Evolutionary conservation across 53 echinoderm and acorn worm species (phyloP).

Genomic region (Holothuria scabra): DNA sequence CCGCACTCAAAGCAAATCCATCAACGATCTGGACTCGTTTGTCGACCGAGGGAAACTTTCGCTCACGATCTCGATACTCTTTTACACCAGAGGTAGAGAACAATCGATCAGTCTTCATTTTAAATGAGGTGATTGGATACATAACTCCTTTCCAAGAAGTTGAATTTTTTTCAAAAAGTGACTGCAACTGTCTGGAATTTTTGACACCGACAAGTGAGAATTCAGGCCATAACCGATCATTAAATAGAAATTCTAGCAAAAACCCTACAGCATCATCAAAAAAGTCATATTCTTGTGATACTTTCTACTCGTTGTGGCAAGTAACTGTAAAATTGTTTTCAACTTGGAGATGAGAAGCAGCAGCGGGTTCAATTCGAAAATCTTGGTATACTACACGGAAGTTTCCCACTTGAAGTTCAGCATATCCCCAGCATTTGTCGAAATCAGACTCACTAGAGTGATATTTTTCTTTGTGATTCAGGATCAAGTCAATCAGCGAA

Average conservation of each 20-base stretch:
- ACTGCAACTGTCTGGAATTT: neutral
- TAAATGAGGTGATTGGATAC: constrained; percentile 4
- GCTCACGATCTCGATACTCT: neutral
- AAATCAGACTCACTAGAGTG: neutral
- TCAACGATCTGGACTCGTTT: neutral
- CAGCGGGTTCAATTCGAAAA: neutral
- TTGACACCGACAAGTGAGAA: neutral
- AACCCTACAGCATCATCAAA: neutral
- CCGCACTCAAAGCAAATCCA: neutral
- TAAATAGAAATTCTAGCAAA: neutral
- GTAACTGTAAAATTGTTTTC: too few species aligned
- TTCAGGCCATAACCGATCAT: neutral
- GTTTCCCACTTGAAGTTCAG: neutral
- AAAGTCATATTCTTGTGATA: neutral
- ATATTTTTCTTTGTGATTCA: neutral
- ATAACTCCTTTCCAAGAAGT: constrained; percentile 2
- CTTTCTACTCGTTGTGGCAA: constrained; percentile 18
- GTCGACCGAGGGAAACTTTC: neutral
- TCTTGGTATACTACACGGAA: constrained; percentile 1
- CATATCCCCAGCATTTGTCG: constrained; percentile 20
- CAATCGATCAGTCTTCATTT: neutral
- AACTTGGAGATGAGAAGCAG: too few species aligned
- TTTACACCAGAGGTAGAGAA: neutral
- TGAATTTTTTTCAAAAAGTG: neutral
- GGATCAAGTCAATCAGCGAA: neutral